phyloP scores from a whole-genome alignment of 2,888 invertebrate species.

The Drosophila tripunctata region DNA sequence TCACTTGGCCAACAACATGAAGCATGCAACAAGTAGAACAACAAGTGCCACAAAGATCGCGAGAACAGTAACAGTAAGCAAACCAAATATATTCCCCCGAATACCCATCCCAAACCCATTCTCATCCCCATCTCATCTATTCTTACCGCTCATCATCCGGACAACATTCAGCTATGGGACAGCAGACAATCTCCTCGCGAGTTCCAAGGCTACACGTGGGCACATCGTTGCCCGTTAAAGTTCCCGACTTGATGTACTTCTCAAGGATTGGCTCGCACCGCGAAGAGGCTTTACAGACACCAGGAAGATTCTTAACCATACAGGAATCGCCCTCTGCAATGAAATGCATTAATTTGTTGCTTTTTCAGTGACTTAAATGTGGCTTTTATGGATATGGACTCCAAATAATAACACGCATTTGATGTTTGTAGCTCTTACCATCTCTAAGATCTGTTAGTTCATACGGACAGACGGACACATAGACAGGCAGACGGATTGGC shows the following conservation, averaged over 20 bases:
- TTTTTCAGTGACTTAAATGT: too few relatives aligned
- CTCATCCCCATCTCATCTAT: not conserved
- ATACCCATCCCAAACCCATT: not conserved
- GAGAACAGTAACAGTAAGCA: constrained; percentile 23
- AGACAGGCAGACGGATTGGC: too few relatives aligned
- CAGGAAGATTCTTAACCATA: constrained; percentile 43
- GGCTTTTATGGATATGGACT: too few relatives aligned
- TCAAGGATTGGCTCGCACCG: constrained; percentile 55
- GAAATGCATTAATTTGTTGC: not conserved
- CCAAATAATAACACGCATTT: too few relatives aligned
- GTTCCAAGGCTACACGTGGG: constrained; percentile 67
- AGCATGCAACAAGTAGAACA: constrained; percentile 43
- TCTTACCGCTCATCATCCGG: constrained; percentile 24
- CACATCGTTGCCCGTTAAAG: constrained; percentile 51
- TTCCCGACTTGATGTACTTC: constrained; percentile 45
- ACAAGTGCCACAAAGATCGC: constrained; percentile 31
- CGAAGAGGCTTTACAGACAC: constrained; percentile 59
- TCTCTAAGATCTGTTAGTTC: too few relatives aligned
- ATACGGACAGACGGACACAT: too few relatives aligned
- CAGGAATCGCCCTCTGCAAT: constrained; percentile 57
- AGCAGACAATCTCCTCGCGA: constrained; percentile 75
- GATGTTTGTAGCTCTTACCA: too few relatives aligned
- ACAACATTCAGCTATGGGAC: constrained; percentile 64
- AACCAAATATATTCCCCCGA: not conserved
- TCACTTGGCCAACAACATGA: constrained; percentile 10